phyloP scores from a whole-genome alignment of 92 coral and sea anemone genomes.

The Epizoanthus scotinus region DNA sequence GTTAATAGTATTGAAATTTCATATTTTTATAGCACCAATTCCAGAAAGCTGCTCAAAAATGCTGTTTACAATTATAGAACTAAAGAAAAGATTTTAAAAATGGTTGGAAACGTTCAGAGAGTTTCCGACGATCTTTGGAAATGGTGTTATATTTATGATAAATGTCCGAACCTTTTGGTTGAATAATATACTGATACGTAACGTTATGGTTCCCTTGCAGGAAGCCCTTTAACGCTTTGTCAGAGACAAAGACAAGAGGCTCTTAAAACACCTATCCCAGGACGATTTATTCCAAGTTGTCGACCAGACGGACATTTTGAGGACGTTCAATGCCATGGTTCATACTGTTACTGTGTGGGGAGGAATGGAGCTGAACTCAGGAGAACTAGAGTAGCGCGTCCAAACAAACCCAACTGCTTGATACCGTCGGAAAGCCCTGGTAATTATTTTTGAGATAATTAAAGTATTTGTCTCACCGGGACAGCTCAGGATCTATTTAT shows the following conservation, averaged over 20 bases:
- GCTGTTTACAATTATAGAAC: too few species aligned
- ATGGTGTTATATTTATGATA: not conserved
- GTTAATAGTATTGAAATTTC: too few species aligned
- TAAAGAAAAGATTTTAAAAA: too few species aligned
- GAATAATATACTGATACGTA: not conserved
- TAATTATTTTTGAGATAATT: not conserved
- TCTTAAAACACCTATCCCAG: slow-evolving; percentile 49
- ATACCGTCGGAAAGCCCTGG: slow-evolving; percentile 35
- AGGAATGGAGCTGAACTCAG: slow-evolving; percentile 75
- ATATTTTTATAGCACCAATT: too few species aligned
- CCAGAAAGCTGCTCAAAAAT: too few species aligned
- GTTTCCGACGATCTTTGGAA: too few species aligned
- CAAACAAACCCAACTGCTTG: slow-evolving; percentile 74
- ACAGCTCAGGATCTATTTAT: too few species aligned
- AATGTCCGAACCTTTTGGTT: not conserved
- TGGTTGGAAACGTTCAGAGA: not conserved
- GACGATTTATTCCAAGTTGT: slow-evolving; percentile 84
- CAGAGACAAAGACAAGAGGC: slow-evolving; percentile 73
- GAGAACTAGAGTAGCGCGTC: slow-evolving; percentile 75
- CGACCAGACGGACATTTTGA: slow-evolving; percentile 76
- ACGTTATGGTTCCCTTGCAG: slow-evolving; percentile 37
- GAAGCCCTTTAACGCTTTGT: slow-evolving; percentile 66
- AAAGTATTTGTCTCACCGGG: not conserved
- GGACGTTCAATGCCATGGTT: slow-evolving; percentile 82
- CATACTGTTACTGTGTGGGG: slow-evolving; percentile 85